Evolutionary conservation across 2,113 vertebrate genomes (phyloP).

Genomic region (Stegastes partitus): DNA sequence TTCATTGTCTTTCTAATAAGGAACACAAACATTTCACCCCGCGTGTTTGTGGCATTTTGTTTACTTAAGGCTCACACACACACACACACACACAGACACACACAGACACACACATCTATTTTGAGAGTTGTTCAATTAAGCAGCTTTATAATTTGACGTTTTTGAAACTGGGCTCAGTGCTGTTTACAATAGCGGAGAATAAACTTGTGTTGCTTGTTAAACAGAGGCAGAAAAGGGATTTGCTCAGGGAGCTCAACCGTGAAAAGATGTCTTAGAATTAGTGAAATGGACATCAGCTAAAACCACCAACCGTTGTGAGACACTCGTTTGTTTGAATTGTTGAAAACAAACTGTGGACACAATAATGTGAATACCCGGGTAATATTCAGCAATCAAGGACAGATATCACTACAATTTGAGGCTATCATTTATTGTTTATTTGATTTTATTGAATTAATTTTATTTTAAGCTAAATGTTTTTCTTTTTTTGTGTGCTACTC

Average conservation of each 20-base stretch:
- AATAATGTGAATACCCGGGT: neutral
- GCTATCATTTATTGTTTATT: neutral
- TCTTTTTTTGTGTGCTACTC: neutral
- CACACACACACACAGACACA: neutral
- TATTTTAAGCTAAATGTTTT: neutral
- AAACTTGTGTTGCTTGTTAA: neutral
- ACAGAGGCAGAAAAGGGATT: too few relatives aligned
- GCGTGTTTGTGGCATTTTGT: slow-evolving; percentile 51
- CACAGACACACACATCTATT: neutral
- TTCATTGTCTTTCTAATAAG: slow-evolving; percentile 63
- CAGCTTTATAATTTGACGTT: slow-evolving; percentile 28
- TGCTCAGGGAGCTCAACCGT: neutral
- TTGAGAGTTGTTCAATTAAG: slow-evolving; percentile 35
- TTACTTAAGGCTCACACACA: slow-evolving; percentile 28
- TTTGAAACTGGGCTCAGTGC: slow-evolving; percentile 26
- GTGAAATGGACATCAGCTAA: neutral
- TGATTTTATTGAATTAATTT: neutral
- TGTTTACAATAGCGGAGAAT: slow-evolving; percentile 8
- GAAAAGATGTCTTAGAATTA: neutral
- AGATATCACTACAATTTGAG: slow-evolving; percentile 10
- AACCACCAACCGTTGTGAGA: neutral
- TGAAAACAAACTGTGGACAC: neutral
- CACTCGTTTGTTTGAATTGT: too few relatives aligned
- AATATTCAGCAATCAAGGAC: neutral
- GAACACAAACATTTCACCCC: slow-evolving; percentile 63